Evolutionary conservation across 2,888 invertebrate species (phyloP).

Genomic region (Xestia rhomboidea): DNA sequence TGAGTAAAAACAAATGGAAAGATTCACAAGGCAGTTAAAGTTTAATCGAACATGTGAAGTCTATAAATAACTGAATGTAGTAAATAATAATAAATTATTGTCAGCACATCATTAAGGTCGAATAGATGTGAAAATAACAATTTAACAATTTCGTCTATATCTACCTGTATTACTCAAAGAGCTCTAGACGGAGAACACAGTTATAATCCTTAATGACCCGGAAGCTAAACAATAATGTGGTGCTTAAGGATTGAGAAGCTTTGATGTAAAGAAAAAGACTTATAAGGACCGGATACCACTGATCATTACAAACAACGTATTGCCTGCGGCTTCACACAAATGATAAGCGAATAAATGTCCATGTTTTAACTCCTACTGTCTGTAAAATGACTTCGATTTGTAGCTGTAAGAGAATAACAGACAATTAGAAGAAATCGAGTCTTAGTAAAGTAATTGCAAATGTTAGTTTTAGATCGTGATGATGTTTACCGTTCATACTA

Average conservation of each 20-base stretch:
- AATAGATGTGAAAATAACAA: slow-evolving; percentile 54
- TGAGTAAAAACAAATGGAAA: slow-evolving; percentile 52
- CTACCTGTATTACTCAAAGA: slow-evolving; percentile 21
- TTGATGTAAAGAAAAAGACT: slow-evolving; percentile 50
- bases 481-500: slow-evolving; percentile 41
- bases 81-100: slow-evolving; percentile 45
- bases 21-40: slow-evolving; percentile 37
- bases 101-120: slow-evolving; percentile 53
- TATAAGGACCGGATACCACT: slow-evolving; percentile 48
- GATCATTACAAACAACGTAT: slow-evolving; percentile 58
- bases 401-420: slow-evolving; percentile 18
- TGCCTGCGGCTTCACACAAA: slow-evolving; percentile 35
- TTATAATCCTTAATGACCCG: slow-evolving; percentile 62
- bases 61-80: slow-evolving; percentile 11
- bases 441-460: slow-evolving; percentile 15
- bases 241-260: slow-evolving; percentile 49
- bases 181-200: slow-evolving; percentile 43
- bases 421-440: slow-evolving; percentile 31
- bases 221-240: slow-evolving; percentile 57
- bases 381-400: slow-evolving; percentile 43
- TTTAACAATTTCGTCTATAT: slow-evolving; percentile 33
- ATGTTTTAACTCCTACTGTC: slow-evolving; percentile 30
- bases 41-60: slow-evolving; percentile 27
- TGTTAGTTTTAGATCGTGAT: slow-evolving; percentile 22
- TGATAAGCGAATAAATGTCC: slow-evolving; percentile 47